Percentiles rank a stretch among this genome's conserved stretches.
phyloP scores from a whole-genome alignment of 2,797 vertebrate genomes.

The Melanitta fusca region DNA sequence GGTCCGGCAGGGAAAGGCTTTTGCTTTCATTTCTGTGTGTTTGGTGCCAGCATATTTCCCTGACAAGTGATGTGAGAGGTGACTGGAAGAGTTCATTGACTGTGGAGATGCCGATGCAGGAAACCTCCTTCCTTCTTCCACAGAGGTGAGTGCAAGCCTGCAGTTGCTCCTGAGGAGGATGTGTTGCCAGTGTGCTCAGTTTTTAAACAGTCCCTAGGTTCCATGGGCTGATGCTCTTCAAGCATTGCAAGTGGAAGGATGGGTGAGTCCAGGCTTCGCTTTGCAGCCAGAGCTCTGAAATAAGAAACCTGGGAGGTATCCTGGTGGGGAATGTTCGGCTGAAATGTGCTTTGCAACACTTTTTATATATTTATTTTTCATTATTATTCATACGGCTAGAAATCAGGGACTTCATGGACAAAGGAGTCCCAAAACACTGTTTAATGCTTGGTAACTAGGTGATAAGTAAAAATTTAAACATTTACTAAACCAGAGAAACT shows the following conservation, averaged over 20 bases:
- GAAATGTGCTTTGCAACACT: background rate
- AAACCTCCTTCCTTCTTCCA: background rate
- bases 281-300: background rate
- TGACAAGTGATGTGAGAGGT: constrained; percentile 1
- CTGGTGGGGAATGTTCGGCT: background rate
- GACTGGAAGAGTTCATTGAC: background rate
- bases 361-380: too few species aligned
- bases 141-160: constrained; percentile 59
- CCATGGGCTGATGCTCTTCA: background rate
- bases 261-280: background rate
- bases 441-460: background rate
- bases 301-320: background rate
- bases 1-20: constrained; percentile 5
- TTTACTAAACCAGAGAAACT: background rate
- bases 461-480: background rate
- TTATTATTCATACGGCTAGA: background rate
- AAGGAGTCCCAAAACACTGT: background rate
- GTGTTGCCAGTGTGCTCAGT: background rate
- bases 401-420: background rate
- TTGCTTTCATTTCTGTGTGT: background rate
- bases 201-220: background rate
- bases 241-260: background rate
- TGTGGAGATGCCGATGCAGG: background rate
- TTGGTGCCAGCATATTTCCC: constrained; percentile 4
- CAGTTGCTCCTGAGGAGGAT: background rate